Conservation (phyloP, 2,888 invertebrate genomes). For the Drosophila paramelanica region DNA sequence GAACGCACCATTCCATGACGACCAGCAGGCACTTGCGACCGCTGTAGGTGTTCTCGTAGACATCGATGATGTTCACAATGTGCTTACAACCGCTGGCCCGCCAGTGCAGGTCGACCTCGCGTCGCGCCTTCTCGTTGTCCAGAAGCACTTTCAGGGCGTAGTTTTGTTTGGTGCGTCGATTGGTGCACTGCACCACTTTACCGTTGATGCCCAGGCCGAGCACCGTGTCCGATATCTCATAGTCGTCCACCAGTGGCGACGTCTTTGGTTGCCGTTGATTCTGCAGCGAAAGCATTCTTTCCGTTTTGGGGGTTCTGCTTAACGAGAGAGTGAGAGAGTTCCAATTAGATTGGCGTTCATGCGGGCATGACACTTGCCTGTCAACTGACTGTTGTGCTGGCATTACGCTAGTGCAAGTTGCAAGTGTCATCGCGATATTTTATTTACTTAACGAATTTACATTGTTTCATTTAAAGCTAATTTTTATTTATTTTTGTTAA, state of each 20-base stretch:
- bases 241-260: constrained; percentile 94
- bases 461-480: constrained; percentile 2
- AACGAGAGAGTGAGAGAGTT: not conserved
- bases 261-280: constrained; percentile 87
- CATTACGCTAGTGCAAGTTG: not conserved
- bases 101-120: constrained; percentile 98
- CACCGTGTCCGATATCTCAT: constrained; percentile 95
- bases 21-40: constrained; percentile 96
- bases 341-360: constrained; percentile 1
- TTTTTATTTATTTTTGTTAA: not conserved
- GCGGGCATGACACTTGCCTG: not conserved
- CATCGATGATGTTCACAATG: constrained; percentile 95
- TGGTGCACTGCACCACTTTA: constrained; percentile 98
- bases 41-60: constrained; percentile 98
- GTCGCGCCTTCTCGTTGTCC: constrained; percentile 95
- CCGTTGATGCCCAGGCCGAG: constrained; percentile 99
- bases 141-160: constrained; percentile 97
- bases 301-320: constrained; percentile 3
- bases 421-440: constrained; percentile 10
- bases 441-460: constrained; percentile 15
- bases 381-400: not conserved
- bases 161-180: constrained; percentile 90
- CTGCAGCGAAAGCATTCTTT: constrained; percentile 67
- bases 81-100: constrained; percentile 95
- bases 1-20: constrained; percentile 97